A percentile compares a stretch with the other conserved stretches of the same genome.
phyloP scores from a whole-genome alignment of 2,797 vertebrate species.

The Euthynnus affinis region DNA sequence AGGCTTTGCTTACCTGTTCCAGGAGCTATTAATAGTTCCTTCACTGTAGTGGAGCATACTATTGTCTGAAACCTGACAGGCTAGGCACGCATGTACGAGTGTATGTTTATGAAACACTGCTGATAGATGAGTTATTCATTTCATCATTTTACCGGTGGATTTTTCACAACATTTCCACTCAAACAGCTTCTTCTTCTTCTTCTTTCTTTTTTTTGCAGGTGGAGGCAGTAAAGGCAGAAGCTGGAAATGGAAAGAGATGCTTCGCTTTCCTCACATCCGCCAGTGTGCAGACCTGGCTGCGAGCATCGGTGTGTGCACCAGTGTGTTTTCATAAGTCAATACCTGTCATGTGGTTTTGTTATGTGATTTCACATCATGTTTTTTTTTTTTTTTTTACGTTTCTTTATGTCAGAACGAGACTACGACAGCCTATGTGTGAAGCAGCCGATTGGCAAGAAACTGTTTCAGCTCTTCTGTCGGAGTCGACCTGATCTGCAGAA shows the following conservation, averaged over 20 bases:
- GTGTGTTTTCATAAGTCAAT: background rate
- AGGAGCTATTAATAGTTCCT: constrained; percentile 71
- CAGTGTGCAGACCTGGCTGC: constrained; percentile 89
- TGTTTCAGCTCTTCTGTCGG: constrained; percentile 88
- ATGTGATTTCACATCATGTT: background rate
- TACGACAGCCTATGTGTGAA: constrained; percentile 88
- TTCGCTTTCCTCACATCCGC: constrained; percentile 94
- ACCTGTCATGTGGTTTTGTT: background rate
- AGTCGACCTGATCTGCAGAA: constrained; percentile 80
- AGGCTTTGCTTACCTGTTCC: constrained; percentile 60
- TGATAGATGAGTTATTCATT: background rate
- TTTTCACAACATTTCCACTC: background rate
- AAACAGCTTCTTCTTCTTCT: no score
- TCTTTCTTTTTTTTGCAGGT: constrained; percentile 78
- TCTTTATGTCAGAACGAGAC: constrained; percentile 83
- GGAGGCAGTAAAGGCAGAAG: constrained; percentile 92
- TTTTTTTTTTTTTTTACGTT: background rate
- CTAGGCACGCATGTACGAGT: background rate
- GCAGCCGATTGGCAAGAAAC: constrained; percentile 88
- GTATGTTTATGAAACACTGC: background rate
- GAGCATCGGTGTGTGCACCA: constrained; percentile 76
- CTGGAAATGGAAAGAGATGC: constrained; percentile 94
- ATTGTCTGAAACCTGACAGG: constrained; percentile 67
- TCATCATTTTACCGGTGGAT: background rate
- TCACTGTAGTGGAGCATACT: constrained; percentile 35